phyloP scores from a whole-genome alignment of 2,113 vertebrate species.

The Cepphus grylle region DNA sequence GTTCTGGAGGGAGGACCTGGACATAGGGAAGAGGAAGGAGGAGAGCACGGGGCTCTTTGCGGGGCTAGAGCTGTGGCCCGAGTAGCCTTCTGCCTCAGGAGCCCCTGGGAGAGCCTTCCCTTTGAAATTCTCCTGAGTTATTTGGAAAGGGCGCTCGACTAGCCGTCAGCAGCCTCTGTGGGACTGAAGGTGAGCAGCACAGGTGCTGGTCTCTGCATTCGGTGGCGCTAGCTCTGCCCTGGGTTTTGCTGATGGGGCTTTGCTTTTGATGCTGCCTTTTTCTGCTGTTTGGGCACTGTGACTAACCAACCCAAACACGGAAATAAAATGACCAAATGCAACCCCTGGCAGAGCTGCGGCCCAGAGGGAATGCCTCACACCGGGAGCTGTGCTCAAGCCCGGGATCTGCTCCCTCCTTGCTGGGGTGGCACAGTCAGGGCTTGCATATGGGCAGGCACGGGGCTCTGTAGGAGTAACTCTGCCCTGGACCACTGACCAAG shows the following conservation, averaged over 20 bases:
- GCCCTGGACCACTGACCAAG: neutral
- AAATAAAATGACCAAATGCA: constrained; percentile 65
- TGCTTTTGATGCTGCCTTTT: constrained; percentile 50
- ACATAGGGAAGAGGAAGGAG: neutral
- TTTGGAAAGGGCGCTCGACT: neutral
- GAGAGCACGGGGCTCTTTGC: neutral
- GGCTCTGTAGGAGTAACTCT: neutral
- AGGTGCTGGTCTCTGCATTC: accelerated
- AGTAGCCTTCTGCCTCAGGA: neutral
- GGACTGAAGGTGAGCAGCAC: neutral
- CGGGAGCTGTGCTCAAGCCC: neutral
- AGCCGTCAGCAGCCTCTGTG: neutral
- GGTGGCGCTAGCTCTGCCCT: neutral
- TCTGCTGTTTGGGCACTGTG: constrained; percentile 44
- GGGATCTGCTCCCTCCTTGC: accelerated
- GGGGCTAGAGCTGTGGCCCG: neutral
- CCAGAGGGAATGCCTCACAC: accelerated
- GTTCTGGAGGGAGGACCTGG: neutral
- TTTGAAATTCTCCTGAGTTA: neutral
- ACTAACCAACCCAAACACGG: neutral
- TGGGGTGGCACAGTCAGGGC: neutral
- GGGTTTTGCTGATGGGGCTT: neutral
- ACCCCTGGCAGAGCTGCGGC: neutral
- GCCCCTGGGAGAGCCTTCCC: neutral
- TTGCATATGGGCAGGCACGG: neutral